Conservation (phyloP, 2,888 invertebrate genomes). For the Isotomurus palustris region DNA sequence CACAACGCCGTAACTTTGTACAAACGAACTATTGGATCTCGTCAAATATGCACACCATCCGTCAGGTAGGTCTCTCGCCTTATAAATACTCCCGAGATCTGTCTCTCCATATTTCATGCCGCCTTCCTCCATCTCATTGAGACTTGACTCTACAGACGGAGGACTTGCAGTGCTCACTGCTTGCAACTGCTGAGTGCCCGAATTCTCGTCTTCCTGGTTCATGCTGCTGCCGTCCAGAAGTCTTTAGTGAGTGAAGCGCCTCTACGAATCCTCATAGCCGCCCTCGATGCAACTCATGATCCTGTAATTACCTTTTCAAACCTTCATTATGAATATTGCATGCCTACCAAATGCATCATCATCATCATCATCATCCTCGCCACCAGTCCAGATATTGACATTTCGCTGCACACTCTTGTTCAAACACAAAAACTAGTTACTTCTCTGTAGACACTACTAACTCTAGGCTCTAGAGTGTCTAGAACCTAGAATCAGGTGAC, state of each 20-base stretch:
- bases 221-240: constrained; percentile 55
- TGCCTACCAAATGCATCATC: not conserved
- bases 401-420: too few species aligned
- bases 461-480: too few species aligned
- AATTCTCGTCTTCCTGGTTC: constrained; percentile 58
- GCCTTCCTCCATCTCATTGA: not conserved
- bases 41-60: constrained; percentile 60
- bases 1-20: constrained; percentile 54
- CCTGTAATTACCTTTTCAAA: constrained; percentile 53
- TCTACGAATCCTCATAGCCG: constrained; percentile 57
- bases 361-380: too few species aligned
- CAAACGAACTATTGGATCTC: constrained; percentile 58
- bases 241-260: constrained; percentile 57
- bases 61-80: constrained; percentile 51
- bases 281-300: constrained; percentile 61
- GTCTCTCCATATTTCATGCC: not conserved
- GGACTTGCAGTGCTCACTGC: constrained; percentile 60
- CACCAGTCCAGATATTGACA: too few species aligned
- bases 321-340: not conserved
- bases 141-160: constrained; percentile 51
- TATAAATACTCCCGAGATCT: not conserved
- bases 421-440: too few species aligned
- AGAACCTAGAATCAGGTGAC: too few species aligned
- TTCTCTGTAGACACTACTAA: too few species aligned
- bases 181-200: constrained; percentile 59